Conservation (phyloP, 2,113 vertebrate species). For the Petrocephalus microphthalmus region DNA sequence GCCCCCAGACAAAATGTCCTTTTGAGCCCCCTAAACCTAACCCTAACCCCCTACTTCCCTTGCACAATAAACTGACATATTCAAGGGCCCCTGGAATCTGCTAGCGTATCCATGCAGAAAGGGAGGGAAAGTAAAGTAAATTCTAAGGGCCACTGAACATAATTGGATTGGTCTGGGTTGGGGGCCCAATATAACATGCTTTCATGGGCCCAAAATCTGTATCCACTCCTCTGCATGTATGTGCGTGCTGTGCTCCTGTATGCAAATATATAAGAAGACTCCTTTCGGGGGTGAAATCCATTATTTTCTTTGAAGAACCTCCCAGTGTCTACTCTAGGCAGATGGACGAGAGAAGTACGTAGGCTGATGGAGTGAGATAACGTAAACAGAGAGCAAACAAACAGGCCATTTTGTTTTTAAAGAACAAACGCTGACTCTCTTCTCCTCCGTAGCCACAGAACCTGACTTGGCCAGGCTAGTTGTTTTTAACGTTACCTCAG, state of each 20-base stretch:
- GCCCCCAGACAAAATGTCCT: not conserved
- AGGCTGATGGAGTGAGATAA: not conserved
- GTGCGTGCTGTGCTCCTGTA: not conserved
- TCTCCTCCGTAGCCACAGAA: slow-evolving; percentile 65
- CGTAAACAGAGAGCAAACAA: not conserved
- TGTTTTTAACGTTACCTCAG: slow-evolving; percentile 74
- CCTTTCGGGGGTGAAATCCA: not conserved
- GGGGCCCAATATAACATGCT: not conserved
- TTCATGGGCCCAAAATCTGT: not conserved
- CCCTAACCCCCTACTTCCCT: not conserved
- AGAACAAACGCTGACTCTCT: slow-evolving; percentile 51
- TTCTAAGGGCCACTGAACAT: not conserved
- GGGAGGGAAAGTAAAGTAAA: not conserved
- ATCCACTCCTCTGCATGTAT: not conserved
- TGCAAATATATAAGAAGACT: not conserved
- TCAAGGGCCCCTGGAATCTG: not conserved
- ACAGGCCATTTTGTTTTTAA: slow-evolving; percentile 26
- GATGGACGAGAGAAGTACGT: not conserved
- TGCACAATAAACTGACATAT: not conserved
- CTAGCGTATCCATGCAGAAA: not conserved
- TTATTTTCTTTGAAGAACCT: not conserved
- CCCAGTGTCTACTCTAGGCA: not conserved
- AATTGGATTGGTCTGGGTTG: not conserved
- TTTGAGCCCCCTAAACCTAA: not conserved
- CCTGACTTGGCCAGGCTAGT: slow-evolving; percentile 74